phyloP scores from a whole-genome alignment of 2,113 vertebrate species.

The Ictidomys tridecemlineatus region DNA sequence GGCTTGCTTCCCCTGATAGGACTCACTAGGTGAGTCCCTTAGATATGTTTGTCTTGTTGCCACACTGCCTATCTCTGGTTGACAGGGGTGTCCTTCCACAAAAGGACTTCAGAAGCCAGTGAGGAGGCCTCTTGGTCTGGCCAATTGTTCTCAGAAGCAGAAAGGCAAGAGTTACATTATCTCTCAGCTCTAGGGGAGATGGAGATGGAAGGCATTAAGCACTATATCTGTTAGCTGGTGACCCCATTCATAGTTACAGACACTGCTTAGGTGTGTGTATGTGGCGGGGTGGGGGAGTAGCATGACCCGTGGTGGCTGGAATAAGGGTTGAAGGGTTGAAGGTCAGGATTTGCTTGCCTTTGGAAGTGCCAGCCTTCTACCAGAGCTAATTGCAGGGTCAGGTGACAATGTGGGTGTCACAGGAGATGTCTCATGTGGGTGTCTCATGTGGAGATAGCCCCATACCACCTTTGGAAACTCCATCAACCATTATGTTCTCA shows the following conservation, averaged over 20 bases:
- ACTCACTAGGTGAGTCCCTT: not conserved
- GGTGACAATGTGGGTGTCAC: rapidly evolving
- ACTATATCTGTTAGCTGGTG: not conserved
- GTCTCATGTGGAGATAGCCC: not conserved
- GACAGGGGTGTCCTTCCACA: not conserved
- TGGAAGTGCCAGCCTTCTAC: not conserved
- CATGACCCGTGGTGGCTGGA: not conserved
- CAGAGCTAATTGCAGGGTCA: not conserved
- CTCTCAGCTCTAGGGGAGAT: not conserved
- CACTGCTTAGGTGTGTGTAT: not conserved
- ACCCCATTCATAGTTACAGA: not conserved
- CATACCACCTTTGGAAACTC: not conserved
- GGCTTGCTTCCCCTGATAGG: not conserved
- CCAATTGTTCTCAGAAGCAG: not conserved
- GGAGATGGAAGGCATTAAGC: not conserved
- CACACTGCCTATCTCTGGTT: not conserved
- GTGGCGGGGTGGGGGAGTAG: too few relatives aligned
- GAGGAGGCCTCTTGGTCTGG: not conserved
- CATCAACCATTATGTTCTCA: not conserved
- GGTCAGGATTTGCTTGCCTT: not conserved
- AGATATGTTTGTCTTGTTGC: not conserved
- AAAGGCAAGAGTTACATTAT: not conserved
- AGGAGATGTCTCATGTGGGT: not conserved
- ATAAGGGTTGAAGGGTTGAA: not conserved
- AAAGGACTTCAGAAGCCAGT: not conserved